Base-by-base conservation (phyloP, 2,113 vertebrate species). In the Pipra filicauda region DNA sequence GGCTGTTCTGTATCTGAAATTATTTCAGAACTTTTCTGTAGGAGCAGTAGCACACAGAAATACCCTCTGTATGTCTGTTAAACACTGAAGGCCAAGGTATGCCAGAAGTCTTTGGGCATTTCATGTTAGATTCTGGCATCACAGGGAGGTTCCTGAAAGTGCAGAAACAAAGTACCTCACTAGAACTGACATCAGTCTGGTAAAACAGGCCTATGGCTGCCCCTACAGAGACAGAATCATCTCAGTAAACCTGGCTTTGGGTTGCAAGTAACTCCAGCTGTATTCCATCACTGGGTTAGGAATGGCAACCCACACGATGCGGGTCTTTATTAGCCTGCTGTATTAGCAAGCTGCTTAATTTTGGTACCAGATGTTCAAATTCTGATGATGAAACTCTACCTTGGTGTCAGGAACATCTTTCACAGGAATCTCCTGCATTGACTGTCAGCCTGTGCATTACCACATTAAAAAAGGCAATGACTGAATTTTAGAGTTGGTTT, bases 121-220 rank as follows among this genome's bases (percentile, higher is more conserved):
- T 89, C 35, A 4, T 69, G 8, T 74, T 39, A 57, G 39, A 46
- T 66, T 11, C 20, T 77, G 64, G 43, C 31, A 23, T 21, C 15
- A 9, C 1, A 24, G 19, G 22, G 46, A 49, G 24, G 12, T 41
- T 73, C 51, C 55, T 76, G 35, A 19, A 44, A 69, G 64, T 9
- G 10, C 18, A 39, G 26, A 26, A 61, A 5, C 0, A 0, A 11
- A 1, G 4, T 75, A 12, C 17, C n/a, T 72, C 8, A 4, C 28
- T 73, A 41, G 37, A 73, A 33, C 44, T n/a, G 19, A 28, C 41
- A 37, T 88, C 59, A 16, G 2, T 22, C n/a, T 58, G 17, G 24
- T 57, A 6, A 27, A 88, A 27, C 8, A 44, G 18, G 44, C 49
- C 30, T 61, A 10, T 18, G 35, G 35, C 30, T 67, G 30, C 20